These are phyloP conservation scores for Micromesistius poutassou DNA, from an alignment of 2,797 vertebrate species.

Conservation along the genomic window DNA sequence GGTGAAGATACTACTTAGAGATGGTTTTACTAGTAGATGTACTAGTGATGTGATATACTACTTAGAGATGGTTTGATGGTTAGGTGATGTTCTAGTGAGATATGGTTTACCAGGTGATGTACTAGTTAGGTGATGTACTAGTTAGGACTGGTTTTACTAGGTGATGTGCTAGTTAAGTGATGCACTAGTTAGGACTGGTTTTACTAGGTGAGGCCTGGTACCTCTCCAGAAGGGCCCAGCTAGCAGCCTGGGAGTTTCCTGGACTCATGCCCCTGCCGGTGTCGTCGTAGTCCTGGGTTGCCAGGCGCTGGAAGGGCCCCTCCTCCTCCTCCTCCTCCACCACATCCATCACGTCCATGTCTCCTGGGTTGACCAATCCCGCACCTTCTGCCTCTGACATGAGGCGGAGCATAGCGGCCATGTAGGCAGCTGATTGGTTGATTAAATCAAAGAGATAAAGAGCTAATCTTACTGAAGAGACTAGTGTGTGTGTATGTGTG, in stretches of 20 bases:
- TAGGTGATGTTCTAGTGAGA: too few species aligned
- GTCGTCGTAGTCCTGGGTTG: conserved; percentile 73
- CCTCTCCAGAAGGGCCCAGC: conserved; percentile 62
- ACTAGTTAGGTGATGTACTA: too few species aligned
- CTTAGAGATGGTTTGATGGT: background rate
- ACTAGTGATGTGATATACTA: background rate
- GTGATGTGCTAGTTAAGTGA: background rate
- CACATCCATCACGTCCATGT: conserved; percentile 53
- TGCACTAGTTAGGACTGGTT: background rate
- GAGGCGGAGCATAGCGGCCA: conserved; percentile 72
- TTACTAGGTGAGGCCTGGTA: conserved; percentile 28
- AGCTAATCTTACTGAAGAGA: background rate
- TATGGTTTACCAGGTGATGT: too few species aligned
- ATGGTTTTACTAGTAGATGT: too few species aligned
- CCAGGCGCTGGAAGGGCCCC: conserved; percentile 26
- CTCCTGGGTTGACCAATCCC: conserved; percentile 39
- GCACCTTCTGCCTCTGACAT: conserved; percentile 66
- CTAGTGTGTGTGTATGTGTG: background rate
- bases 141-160: too few species aligned
- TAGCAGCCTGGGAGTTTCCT: conserved; percentile 58
- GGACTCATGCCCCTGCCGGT: conserved; percentile 56
- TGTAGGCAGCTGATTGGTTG: conserved; percentile 56
- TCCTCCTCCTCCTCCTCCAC: conserved; percentile 58
- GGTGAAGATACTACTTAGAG: background rate
- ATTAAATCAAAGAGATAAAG: background rate